Conservation (phyloP, 2,797 vertebrate genomes). For the Neolamprologus multifasciatus region DNA sequence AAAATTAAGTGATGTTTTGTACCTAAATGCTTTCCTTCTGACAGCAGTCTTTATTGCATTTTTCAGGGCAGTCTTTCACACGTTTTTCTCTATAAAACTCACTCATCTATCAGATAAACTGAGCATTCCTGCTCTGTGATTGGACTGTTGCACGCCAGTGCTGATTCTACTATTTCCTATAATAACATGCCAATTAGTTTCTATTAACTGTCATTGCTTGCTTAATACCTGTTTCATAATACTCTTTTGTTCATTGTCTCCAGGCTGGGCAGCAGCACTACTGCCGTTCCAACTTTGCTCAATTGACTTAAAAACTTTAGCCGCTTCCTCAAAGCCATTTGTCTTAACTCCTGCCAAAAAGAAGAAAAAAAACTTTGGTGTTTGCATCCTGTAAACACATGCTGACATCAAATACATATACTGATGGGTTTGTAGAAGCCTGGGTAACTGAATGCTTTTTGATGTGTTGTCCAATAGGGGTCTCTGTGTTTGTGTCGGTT, state of each 20-base stretch:
- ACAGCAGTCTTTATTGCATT: neutral
- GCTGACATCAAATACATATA: neutral
- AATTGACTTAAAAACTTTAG: slow-evolving; percentile 20
- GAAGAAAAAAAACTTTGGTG: neutral
- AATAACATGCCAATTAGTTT: slow-evolving; percentile 32
- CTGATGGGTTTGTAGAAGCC: neutral
- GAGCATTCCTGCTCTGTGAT: neutral
- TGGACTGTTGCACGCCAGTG: slow-evolving; percentile 4
- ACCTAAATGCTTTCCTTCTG: neutral
- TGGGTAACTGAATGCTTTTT: neutral
- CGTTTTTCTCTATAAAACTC: neutral
- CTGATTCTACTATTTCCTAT: slow-evolving; percentile 43
- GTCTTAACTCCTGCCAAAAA: neutral
- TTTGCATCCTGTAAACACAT: slow-evolving; percentile 3
- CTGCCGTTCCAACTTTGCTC: neutral
- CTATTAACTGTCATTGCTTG: slow-evolving; percentile 56
- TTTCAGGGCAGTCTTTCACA: neutral
- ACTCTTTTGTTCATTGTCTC: slow-evolving; percentile 38
- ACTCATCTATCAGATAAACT: neutral
- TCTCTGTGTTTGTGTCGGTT: neutral
- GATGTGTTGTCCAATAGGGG: neutral
- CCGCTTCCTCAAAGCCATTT: neutral
- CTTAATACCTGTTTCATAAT: slow-evolving; percentile 30
- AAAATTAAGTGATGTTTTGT: neutral
- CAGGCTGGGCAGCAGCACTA: neutral